These are phyloP conservation scores for Caenorhabditis zanzibari DNA, from an alignment of 2,888 invertebrate genomes.

Conservation along the genomic window DNA sequence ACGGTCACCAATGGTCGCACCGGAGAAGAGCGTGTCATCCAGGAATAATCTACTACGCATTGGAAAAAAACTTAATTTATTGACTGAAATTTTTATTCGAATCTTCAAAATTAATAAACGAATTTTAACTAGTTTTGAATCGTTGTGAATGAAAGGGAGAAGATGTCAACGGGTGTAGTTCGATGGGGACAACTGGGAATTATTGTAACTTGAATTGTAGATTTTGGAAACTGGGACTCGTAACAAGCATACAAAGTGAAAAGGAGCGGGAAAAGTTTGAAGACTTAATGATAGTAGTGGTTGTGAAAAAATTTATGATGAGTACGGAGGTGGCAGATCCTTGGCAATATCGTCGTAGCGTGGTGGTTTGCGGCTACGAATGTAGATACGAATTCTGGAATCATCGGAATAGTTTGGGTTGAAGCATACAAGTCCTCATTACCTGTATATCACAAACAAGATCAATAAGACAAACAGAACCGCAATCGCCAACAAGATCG, in stretches of 20 bases:
- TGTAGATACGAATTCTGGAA: constrained; percentile 57
- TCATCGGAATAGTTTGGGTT: too few relatives aligned
- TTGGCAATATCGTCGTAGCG: constrained; percentile 66
- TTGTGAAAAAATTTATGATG: constrained; percentile 18
- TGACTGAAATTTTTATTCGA: neutral
- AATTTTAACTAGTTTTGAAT: constrained; percentile 8
- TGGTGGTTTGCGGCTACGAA: constrained; percentile 59
- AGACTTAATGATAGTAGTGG: neutral
- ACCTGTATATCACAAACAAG: constrained; percentile 48
- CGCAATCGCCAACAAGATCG: constrained; percentile 49
- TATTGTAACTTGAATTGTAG: neutral
- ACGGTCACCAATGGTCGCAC: constrained; percentile 65
- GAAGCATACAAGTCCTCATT: neutral
- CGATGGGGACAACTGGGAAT: constrained; percentile 30
- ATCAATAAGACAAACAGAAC: constrained; percentile 37
- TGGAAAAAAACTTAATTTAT: neutral
- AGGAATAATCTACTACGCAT: constrained; percentile 40
- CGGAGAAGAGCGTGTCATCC: constrained; percentile 67
- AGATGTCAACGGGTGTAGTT: constrained; percentile 4
- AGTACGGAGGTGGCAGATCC: constrained; percentile 67
- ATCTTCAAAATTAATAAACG: neutral
- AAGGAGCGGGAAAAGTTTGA: constrained; percentile 14
- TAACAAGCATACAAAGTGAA: constrained; percentile 60
- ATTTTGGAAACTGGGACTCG: constrained; percentile 35
- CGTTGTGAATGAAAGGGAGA: constrained; percentile 8